phyloP scores from a whole-genome alignment of 2,888 invertebrate genomes.

The Trissolcus brochymenae region DNA sequence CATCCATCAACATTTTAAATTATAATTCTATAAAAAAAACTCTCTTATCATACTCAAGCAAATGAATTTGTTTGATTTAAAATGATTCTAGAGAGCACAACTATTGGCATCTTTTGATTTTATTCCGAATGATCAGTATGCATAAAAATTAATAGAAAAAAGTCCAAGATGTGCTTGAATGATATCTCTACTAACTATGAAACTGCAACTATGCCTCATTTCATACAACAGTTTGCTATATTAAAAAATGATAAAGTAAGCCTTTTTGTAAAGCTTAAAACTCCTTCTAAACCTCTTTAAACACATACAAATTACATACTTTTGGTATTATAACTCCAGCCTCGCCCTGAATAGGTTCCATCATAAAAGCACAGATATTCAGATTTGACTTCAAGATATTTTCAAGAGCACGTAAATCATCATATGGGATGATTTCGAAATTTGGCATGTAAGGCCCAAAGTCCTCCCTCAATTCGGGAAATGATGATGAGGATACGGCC shows the following conservation, averaged over 20 bases:
- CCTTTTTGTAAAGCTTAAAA: too few species aligned
- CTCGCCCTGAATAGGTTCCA: slow-evolving; percentile 92
- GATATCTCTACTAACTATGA: background rate
- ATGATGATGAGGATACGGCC: slow-evolving; percentile 87
- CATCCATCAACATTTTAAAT: too few species aligned
- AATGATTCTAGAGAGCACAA: too few species aligned
- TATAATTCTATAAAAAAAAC: too few species aligned
- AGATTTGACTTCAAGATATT: slow-evolving; percentile 79
- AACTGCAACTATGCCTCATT: background rate
- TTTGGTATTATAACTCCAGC: slow-evolving; percentile 87
- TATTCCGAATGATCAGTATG: too few species aligned
- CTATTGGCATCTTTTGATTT: too few species aligned
- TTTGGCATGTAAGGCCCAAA: slow-evolving; percentile 90
- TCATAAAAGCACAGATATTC: slow-evolving; percentile 87
- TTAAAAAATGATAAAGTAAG: too few species aligned
- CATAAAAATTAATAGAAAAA: background rate
- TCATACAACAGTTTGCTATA: too few species aligned
- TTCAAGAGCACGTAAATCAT: slow-evolving; percentile 84
- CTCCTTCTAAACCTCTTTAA: too few species aligned
- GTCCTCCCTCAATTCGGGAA: slow-evolving; percentile 82
- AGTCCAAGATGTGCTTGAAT: background rate
- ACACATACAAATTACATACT: slow-evolving; percentile 60
- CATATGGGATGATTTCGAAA: slow-evolving; percentile 85
- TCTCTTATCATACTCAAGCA: too few species aligned
- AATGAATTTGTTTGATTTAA: too few species aligned